Evolutionary conservation across 23 tunicate species (phyloP), one percentile per base, ranked within the genome.

Genomic region (Trididemnum miniatum): DNA sequence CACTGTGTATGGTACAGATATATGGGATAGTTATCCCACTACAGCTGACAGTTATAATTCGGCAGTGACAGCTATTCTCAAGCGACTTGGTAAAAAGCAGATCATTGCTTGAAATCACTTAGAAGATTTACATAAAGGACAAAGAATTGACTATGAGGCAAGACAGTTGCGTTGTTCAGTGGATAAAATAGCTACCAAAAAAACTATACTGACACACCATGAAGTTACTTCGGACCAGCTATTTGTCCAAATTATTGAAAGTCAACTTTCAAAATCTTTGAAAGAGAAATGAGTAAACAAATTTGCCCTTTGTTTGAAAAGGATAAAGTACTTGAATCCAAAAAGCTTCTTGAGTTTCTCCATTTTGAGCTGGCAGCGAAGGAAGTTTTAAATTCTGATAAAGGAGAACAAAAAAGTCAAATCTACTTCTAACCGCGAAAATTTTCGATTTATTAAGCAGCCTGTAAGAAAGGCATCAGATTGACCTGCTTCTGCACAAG

Each of bases 171-270:
- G 67, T 5, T 22, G 25, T 12, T 26, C n/a, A 12, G 4, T 62
- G 3, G 67, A 62, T 62, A 62, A 62, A 26, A n/a, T 62, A 24
- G 29, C 29, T 20, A 26, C 67, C 67, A 62, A 62, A 24, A 62
- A 62, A 62, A 26, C 67, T n/a, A 62, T 62, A 12, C n/a, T 62
- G 29, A 3, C 67, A 12, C 67, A 62, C 5, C 67, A 62, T n/a
- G 29, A 62, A 20, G 67, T 62, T 62, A 24, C 26, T 22, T 62
- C 25, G 29, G 67, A 62, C 5, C 67, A 62, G 29, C 28, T 62
- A 4, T 62, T 62, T 62, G 67, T 62, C n/a, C 67, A 12, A 24
- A 62, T 62, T 62, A n/a, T 62, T 22, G 67, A 62, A 62, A 22
- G n/a, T n/a, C 67, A 62, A 62, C 67, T 62, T n/a, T 24, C 67